Evolutionary conservation across 2,797 vertebrate genomes (phyloP), one percentile per base, ranked within the genome.

Genomic region (Melanotaenia pygmaea): DNA sequence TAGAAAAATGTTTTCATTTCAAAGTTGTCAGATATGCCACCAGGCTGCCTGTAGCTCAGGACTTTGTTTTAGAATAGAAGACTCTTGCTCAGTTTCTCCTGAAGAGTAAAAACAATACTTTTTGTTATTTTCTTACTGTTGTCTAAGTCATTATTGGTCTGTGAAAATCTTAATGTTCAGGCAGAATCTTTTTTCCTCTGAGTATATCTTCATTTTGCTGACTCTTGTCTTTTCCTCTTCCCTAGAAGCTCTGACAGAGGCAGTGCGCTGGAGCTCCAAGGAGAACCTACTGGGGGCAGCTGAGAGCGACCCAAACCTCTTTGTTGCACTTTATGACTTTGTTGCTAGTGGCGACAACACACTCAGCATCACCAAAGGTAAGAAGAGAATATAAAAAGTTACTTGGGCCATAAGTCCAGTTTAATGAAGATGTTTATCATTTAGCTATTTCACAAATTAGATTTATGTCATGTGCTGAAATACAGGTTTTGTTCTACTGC

Each of bases 321-420:
- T 99, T 56, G 97, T 99, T 92, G 98, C 98, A 94, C 98, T 99
- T 96, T 99, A 99, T 66, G 98, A 99, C 93, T 99, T 99, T 83
- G 98, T 99, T 57, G 98, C 98, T 86, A 99, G 98, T 26, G 98
- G 98, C 76, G 98, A 99, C 95, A 99, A 99, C 93, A 99, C 98
- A 0, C 97, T 99, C 80, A 99, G 98, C 93, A 99, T 99, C 92
- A 99, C 97, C 45, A 99, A 99, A 98, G 98, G 98, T 99, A 91
- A 88, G 51, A 22, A 0, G n/a, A 18, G 3, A 26, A 26, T 5
- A 24, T 5, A 26, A 56, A 9, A 13, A 47, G 5, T 34, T 40
- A 43, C 16, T 56, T 35, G 45, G 5, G 7, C 4, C 12, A n/a
- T 10, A n/a, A 32, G 28, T 59, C 24, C 2, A 1, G 1, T 62